Percentiles rank a stretch among this genome's conserved stretches.
Evolutionary conservation across 2,113 vertebrate genomes (phyloP).

Genomic region (Lamprologus callipterus): DNA sequence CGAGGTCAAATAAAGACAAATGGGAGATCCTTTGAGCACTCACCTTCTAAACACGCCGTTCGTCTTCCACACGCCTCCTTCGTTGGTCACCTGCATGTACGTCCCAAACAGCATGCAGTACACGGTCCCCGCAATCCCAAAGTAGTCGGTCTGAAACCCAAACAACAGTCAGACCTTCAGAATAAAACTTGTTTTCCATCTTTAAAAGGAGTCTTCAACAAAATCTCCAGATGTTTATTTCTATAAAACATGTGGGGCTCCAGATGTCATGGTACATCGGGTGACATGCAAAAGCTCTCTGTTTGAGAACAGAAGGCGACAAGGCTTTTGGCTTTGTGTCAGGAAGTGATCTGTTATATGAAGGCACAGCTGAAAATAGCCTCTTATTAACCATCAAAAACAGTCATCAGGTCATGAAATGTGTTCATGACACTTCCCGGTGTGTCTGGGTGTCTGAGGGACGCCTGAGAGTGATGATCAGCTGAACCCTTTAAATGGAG

Average conservation of each 20-base stretch:
- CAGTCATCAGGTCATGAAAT: neutral
- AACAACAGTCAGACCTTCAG: neutral
- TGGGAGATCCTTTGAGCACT: neutral
- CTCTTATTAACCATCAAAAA: neutral
- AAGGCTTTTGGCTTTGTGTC: neutral
- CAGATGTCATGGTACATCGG: neutral
- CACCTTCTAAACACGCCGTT: slow-evolving; percentile 83
- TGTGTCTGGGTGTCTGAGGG: neutral
- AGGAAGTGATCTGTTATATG: neutral
- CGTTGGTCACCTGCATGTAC: slow-evolving; percentile 84
- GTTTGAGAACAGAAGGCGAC: neutral
- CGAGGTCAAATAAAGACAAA: neutral
- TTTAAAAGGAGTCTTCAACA: neutral
- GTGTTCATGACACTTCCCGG: neutral
- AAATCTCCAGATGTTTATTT: neutral
- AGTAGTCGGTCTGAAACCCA: slow-evolving; percentile 82
- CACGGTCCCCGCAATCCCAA: slow-evolving; percentile 86
- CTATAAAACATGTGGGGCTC: neutral
- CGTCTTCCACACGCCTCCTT: slow-evolving; percentile 80
- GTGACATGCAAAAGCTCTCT: neutral
- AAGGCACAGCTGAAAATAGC: neutral
- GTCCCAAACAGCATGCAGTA: slow-evolving; percentile 91
- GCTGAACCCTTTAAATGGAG: neutral
- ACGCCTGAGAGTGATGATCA: neutral
- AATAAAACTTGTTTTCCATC: neutral